Percentiles rank a stretch among this genome's conserved stretches.
Evolutionary conservation across 2,113 vertebrate species (phyloP).

Genomic region (Indri indri): DNA sequence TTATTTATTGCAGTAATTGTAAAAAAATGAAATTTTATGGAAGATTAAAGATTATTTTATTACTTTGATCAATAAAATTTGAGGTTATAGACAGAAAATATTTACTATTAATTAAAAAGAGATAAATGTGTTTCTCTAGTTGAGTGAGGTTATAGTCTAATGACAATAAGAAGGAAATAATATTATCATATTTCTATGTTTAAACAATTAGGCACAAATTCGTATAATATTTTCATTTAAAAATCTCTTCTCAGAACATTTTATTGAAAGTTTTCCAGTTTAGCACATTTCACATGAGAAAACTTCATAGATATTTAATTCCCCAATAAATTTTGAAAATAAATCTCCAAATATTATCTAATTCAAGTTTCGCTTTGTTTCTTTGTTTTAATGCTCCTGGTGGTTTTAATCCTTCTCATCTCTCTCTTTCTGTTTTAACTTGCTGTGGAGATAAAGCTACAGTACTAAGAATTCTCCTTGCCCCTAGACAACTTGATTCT

Average conservation of each 20-base stretch:
- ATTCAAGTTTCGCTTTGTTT: not conserved
- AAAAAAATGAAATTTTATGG: not conserved
- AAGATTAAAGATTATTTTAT: constrained; percentile 23
- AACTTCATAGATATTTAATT: not conserved
- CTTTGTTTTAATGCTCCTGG: not conserved
- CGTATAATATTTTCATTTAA: not conserved
- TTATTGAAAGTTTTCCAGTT: not conserved
- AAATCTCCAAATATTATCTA: not conserved
- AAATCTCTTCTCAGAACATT: not conserved
- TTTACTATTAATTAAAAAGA: not conserved
- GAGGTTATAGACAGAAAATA: not conserved
- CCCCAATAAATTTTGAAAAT: not conserved
- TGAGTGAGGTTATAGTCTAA: not conserved
- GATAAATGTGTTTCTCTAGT: not conserved
- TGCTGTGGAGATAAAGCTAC: not conserved
- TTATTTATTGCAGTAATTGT: not conserved
- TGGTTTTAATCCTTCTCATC: not conserved
- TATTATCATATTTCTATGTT: not conserved
- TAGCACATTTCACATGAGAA: not conserved
- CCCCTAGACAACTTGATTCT: not conserved
- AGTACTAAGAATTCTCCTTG: not conserved
- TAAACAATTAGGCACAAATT: not conserved
- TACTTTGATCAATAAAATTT: not conserved
- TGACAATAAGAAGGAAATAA: not conserved
- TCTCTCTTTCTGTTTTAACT: not conserved